Base-by-base conservation (phyloP, 2,888 invertebrate genomes). In the Tipula vernalis region DNA sequence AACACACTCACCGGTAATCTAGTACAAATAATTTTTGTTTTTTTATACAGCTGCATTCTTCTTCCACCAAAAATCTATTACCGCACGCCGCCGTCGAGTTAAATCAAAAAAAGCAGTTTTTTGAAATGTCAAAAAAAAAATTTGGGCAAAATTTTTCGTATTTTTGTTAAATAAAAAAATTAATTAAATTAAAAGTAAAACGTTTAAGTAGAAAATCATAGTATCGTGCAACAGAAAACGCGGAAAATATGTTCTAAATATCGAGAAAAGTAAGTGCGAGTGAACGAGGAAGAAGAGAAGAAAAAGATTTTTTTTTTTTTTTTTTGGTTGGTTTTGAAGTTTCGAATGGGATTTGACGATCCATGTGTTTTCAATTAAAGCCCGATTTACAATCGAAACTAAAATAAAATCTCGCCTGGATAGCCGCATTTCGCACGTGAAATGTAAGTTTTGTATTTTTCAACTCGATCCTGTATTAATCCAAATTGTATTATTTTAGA, bases 291-390 rank as follows among this genome's bases (percentile, higher is more conserved):
- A 71, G 71, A 8, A 28, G 28, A 28, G 18, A 71, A 51, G 12
- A 71, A 12, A 71, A 71, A 71, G 28, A 8, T 71, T 71, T 71
- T 71, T 51, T 28, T 71, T 71, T 71, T 71, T 51, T 51, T 51
- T 51, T 51, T 71, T 71, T 71, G 71, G 71, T 71, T 71, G 71
- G 71, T 71, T 71, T 71, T 71, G 71, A 71, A 71, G 71, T 71
- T 71, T 71, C 71, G 71, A 71, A 71, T 71, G 71, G 71, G 71
- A 71, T 71, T 71, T 71, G 71, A 71, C 71, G 71, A 71, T 71
- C 71, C 71, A 71, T 71, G 71, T 71, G 71, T 71, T 71, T 71
- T 71, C 71, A 71, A 71, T 71, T 71, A 71, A 71, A 71, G 71
- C 71, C 71, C 71, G 71, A 28, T 71, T 71, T 71, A 71, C 71